phyloP scores from a whole-genome alignment of 2,888 invertebrate genomes.

The Cepaea hortensis region DNA sequence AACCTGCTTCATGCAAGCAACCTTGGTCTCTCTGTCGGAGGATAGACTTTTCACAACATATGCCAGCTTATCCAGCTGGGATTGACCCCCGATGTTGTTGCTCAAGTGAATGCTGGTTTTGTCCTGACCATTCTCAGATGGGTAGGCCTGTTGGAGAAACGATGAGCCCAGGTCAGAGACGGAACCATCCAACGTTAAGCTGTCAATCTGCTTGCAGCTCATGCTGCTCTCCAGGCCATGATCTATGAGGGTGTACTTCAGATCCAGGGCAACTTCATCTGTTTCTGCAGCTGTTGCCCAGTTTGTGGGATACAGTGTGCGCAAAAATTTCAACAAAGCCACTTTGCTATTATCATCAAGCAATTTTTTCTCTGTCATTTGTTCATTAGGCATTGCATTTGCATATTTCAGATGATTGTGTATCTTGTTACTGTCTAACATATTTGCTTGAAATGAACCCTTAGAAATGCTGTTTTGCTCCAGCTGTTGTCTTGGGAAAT shows the following conservation, averaged over 20 bases:
- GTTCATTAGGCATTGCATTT: constrained; percentile 1
- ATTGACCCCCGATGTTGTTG: neutral
- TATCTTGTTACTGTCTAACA: neutral
- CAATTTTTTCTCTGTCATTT: constrained; percentile 29
- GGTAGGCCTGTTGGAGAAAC: constrained; percentile 58
- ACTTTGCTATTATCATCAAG: constrained; percentile 28
- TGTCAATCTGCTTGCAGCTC: constrained; percentile 66
- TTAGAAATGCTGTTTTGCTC: constrained; percentile 16
- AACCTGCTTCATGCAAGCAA: constrained; percentile 66
- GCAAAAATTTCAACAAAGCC: constrained; percentile 46
- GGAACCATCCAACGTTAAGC: constrained; percentile 54
- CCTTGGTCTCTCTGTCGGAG: constrained; percentile 61
- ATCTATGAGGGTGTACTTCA: constrained; percentile 61
- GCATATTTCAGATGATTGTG: neutral
- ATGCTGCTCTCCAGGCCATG: constrained; percentile 60
- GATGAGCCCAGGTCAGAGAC: constrained; percentile 58
- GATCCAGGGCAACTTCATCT: constrained; percentile 64
- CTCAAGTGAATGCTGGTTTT: neutral
- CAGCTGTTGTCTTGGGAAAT: constrained; percentile 32
- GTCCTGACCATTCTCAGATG: neutral
- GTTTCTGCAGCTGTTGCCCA: constrained; percentile 65
- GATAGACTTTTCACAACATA: constrained; percentile 64
- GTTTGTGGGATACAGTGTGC: constrained; percentile 55
- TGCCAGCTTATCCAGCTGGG: constrained; percentile 39
- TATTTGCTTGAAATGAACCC: constrained; percentile 18